Evolutionary conservation across 2,888 invertebrate genomes (phyloP).

Genomic region (Chalcis sispes): DNA sequence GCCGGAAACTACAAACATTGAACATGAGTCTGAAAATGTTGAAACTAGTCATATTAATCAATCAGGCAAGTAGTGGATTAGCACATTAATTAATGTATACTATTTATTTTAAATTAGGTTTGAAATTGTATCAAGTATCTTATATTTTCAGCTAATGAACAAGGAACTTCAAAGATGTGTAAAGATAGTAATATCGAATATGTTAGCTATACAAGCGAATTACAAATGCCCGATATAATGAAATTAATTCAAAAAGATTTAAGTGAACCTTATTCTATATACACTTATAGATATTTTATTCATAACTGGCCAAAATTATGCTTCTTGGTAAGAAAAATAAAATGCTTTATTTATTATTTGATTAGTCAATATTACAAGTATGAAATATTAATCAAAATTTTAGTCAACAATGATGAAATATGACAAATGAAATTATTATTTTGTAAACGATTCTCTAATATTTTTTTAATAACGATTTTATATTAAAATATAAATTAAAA

Average conservation of each 20-base stretch:
- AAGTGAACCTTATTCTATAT: conserved; percentile 99
- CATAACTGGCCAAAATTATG: conserved; percentile 99
- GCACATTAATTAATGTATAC: neutral
- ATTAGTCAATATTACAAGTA: neutral
- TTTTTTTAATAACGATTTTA: too few species aligned
- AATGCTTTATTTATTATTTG: conserved; percentile 6
- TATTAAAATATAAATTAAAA: too few species aligned
- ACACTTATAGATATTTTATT: conserved; percentile 99
- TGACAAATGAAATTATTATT: too few species aligned
- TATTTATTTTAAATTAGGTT: conserved; percentile 24
- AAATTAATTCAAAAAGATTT: conserved; percentile 98
- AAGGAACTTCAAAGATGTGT: conserved; percentile 62
- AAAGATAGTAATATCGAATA: conserved; percentile 77
- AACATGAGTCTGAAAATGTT: conserved; percentile 63
- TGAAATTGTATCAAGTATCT: neutral
- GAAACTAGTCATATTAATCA: conserved; percentile 73
- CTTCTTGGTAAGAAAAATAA: conserved; percentile 85
- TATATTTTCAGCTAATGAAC: conserved; percentile 45
- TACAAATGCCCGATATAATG: conserved; percentile 99
- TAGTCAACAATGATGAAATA: too few species aligned
- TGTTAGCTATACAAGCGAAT: conserved; percentile 93
- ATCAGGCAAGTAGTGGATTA: conserved; percentile 64
- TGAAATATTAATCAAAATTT: too few species aligned
- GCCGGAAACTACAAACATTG: conserved; percentile 61
- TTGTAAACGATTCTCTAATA: too few species aligned